Evolutionary conservation across 2,113 vertebrate genomes (phyloP).

Genomic region (Phalacrocorax carbo): DNA sequence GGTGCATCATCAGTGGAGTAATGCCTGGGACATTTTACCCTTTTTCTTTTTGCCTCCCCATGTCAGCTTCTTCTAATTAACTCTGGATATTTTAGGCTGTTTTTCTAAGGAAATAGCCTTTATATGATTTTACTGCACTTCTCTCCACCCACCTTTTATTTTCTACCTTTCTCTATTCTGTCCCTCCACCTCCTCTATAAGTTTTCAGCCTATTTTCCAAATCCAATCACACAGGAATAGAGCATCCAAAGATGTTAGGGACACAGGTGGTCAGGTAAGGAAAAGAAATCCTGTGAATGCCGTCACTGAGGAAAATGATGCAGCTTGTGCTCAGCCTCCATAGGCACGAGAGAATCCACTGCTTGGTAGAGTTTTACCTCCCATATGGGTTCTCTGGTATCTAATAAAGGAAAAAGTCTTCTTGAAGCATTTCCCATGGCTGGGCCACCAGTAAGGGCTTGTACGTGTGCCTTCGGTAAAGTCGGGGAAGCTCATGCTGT

Average conservation of each 20-base stretch:
- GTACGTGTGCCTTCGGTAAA: not conserved
- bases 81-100: not conserved
- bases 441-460: not conserved
- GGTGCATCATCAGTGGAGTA: not conserved
- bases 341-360: not conserved
- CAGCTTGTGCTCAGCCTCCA: not conserved
- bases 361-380: not conserved
- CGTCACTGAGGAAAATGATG: not conserved
- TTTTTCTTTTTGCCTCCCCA: not conserved
- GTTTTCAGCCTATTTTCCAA: not conserved
- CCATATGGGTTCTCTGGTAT: not conserved
- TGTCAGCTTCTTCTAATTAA: not conserved
- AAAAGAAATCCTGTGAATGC: not conserved
- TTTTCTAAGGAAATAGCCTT: not conserved
- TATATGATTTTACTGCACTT: not conserved
- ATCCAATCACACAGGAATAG: not conserved
- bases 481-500: not conserved
- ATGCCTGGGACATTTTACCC: not conserved
- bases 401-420: not conserved
- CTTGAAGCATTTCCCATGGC: not conserved
- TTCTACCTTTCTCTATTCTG: not conserved
- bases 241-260: not conserved
- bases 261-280: not conserved
- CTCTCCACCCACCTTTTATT: not conserved
- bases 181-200: not conserved